These are phyloP conservation scores for Thryonomys swinderianus DNA, from an alignment of 2,113 vertebrate genomes.

Conservation along the genomic window DNA sequence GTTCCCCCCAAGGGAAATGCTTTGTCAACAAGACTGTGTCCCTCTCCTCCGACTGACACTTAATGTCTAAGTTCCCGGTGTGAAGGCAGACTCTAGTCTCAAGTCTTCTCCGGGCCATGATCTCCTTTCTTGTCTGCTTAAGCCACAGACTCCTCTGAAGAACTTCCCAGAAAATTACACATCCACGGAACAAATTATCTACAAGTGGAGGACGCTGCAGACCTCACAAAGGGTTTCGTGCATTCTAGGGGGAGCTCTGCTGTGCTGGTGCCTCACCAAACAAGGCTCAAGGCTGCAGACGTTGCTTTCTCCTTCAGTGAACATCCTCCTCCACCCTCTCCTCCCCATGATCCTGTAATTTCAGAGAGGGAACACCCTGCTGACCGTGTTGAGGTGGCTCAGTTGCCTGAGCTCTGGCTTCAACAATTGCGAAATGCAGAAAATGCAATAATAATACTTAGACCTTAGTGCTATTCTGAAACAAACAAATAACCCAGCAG, in stretches of 20 bases:
- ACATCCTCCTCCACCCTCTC: not conserved
- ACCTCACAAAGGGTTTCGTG: not conserved
- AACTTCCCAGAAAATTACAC: conserved; percentile 18
- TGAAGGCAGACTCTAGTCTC: not conserved
- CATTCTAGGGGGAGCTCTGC: too few relatives aligned
- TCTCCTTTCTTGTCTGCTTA: not conserved
- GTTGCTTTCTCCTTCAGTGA: too few relatives aligned
- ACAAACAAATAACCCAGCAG: not conserved
- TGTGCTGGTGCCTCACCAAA: not conserved
- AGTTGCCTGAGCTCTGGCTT: not conserved
- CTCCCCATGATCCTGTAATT: not conserved
- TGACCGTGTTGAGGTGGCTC: too few relatives aligned
- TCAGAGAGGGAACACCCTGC: not conserved
- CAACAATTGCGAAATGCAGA: not conserved
- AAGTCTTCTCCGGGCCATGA: not conserved
- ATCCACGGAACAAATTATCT: not conserved
- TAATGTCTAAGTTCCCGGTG: not conserved
- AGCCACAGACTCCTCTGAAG: conserved; percentile 14
- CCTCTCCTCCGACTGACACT: not conserved
- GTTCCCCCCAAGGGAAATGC: not conserved
- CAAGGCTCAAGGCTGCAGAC: not conserved
- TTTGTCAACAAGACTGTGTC: not conserved
- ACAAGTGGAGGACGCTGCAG: not conserved
- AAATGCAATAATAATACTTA: not conserved
- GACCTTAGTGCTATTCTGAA: not conserved